phyloP scores from a whole-genome alignment of 1,140 invertebrate genomes.

The Trinorchestia longiramus region DNA sequence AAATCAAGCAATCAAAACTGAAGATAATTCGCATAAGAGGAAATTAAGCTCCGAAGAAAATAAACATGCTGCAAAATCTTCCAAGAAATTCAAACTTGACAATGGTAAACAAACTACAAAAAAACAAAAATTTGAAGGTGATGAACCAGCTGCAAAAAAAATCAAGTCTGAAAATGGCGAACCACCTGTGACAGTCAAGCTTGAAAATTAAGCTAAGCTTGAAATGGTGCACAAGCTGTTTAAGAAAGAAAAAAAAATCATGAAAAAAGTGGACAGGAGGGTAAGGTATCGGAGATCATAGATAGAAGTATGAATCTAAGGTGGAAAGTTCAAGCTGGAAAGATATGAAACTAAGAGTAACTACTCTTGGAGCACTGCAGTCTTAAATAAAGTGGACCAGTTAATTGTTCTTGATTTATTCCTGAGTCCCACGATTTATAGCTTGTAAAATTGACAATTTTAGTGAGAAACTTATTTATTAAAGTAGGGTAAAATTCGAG shows the following conservation, averaged over 20 bases:
- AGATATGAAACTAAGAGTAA: no score
- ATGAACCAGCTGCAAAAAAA: not conserved
- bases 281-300: no score
- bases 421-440: no score
- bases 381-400: no score
- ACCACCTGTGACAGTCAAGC: not conserved
- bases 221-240: not conserved
- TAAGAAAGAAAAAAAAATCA: not conserved
- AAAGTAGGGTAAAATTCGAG: no score
- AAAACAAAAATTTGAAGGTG: not conserved
- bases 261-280: not conserved
- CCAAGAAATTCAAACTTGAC: not conserved
- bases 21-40: not conserved
- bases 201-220: not conserved
- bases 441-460: no score
- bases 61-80: not conserved
- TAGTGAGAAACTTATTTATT: no score
- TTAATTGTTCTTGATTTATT: no score
- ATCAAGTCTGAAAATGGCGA: not conserved
- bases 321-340: no score
- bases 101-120: not conserved
- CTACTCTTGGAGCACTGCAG: no score
- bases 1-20: not conserved
- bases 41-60: not conserved
- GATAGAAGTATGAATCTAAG: no score